Conservation (phyloP, 2,113 vertebrate genomes). For the Podilymbus podiceps region DNA sequence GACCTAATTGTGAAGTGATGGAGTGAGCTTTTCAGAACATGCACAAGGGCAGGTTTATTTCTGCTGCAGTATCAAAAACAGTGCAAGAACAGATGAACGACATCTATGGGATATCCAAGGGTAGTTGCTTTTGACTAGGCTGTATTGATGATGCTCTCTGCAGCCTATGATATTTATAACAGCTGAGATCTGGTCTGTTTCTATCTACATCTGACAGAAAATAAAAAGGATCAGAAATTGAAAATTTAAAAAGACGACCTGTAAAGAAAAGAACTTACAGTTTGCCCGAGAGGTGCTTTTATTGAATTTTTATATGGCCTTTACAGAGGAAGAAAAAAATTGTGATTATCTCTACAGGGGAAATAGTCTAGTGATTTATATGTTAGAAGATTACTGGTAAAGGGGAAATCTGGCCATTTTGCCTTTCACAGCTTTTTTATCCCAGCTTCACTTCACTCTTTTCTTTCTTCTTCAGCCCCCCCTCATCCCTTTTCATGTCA, state of each 20-base stretch:
- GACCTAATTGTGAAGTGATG: not conserved
- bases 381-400: conserved; percentile 64
- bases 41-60: not conserved
- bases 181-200: not conserved
- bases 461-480: not conserved
- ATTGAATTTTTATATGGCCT: conserved; percentile 43
- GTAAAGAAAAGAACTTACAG: not conserved
- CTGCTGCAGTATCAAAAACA: not conserved
- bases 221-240: not conserved
- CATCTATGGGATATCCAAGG: not conserved
- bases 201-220: not conserved
- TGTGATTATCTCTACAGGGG: conserved; percentile 50
- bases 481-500: not conserved
- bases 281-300: conserved; percentile 56
- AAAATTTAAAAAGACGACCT: not conserved
- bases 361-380: conserved; percentile 58
- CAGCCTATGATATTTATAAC: not conserved
- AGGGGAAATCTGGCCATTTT: conserved; percentile 22
- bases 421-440: not conserved
- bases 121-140: not conserved
- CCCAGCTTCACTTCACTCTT: not conserved
- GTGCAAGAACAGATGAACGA: not conserved
- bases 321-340: not conserved
- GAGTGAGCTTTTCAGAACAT: not conserved
- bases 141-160: not conserved